Base-by-base conservation (phyloP, 64 coral and sea anemone genomes). In the Catalaphyllia jardinei region DNA sequence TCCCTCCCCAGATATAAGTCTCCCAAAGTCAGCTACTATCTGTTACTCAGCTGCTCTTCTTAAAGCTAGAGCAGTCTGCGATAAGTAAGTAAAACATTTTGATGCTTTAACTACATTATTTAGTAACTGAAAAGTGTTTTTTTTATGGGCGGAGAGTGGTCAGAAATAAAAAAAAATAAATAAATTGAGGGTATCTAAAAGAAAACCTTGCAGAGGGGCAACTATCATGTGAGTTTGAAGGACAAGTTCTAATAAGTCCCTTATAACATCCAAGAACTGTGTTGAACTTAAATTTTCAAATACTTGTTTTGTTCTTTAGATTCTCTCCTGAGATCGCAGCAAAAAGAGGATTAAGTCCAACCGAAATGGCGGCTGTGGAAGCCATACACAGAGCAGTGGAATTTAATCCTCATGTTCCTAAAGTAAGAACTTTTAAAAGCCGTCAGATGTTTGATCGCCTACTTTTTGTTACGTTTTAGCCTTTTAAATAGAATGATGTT, bases 341-440 rank as follows among this genome's bases (percentile, higher is more conserved):
- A 4, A 99, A 99, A 42, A 76, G 97, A 84, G 97, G 97, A 9
- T 60, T 99, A 73, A 99, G 97, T 88, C 97, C 97, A 50, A 91
- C 97, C 8, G 97, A 99, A 62, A 99, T 99, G 97, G 97, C 97
- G n/a, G 97, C 97, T 11, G 97, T 99, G 50, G 97, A 99, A 78
- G 97, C 97, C 4, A 99, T 99, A 74, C 97, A 99, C 72, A 94
- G 97, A 88, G 97, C 97, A 28, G 97, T 99, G 19, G 97, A 99
- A 60, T 99, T 99, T 76, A 99, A 99, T 86, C 97, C 97, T 51
- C 97, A 99, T 77, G 97, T 95, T 60, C 97, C 97, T 24, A 95
- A 99, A 94, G 96, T 95, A 86, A 72, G 88, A 0, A 64, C 16
- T 76, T 8, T 13, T 19, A 25, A 12, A 38, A 49, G 64, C 28